Evolutionary conservation across 2,113 vertebrate species (phyloP).

Genomic region (Mixornis gularis): DNA sequence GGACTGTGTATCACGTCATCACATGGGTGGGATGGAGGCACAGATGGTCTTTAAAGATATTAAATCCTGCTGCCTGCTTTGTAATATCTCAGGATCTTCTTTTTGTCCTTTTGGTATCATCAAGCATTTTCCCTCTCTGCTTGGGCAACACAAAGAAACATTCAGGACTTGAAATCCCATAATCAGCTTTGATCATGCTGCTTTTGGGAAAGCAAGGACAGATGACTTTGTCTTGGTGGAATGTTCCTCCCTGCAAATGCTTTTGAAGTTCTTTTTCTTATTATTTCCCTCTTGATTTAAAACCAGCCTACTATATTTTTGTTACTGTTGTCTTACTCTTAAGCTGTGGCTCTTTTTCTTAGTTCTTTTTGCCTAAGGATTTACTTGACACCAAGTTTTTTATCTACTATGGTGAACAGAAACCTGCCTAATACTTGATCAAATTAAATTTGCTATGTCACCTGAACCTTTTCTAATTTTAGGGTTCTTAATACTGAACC

Average conservation of each 20-base stretch:
- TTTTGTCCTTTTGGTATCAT: neutral
- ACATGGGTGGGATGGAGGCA: neutral
- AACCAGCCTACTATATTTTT: neutral
- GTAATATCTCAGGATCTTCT: slow-evolving; percentile 10
- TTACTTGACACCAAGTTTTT: neutral
- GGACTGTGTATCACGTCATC: neutral
- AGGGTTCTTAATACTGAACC: neutral
- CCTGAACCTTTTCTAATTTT: neutral
- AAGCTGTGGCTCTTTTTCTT: neutral
- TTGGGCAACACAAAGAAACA: slow-evolving; percentile 34
- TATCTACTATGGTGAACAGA: neutral
- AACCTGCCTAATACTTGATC: neutral
- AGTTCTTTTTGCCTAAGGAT: neutral
- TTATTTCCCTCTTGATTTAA: slow-evolving; percentile 24
- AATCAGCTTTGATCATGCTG: slow-evolving; percentile 40
- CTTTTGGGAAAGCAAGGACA: slow-evolving; percentile 35
- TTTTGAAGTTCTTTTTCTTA: slow-evolving; percentile 35
- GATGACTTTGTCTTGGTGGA: slow-evolving; percentile 44
- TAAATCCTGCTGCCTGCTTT: neutral
- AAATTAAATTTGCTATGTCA: neutral
- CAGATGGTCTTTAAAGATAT: neutral
- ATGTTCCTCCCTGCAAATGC: neutral
- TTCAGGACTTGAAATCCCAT: slow-evolving; percentile 22
- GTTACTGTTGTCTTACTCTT: neutral
- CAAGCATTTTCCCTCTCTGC: slow-evolving; percentile 9